Conservation (phyloP, 2,113 vertebrate genomes). For the Nasalis larvatus region DNA sequence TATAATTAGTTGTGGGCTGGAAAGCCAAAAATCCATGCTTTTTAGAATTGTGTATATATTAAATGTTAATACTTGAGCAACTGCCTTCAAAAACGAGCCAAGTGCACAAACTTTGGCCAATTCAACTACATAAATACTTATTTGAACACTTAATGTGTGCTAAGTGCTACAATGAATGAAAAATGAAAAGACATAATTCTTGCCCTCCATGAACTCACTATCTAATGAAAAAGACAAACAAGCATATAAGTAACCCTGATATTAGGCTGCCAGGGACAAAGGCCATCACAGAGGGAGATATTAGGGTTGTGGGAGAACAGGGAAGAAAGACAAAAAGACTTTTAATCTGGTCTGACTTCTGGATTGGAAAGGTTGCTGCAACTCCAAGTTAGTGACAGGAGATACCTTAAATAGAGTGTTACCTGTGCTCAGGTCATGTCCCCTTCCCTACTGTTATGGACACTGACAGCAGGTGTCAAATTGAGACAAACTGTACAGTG, state of each 20-base stretch:
- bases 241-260: background rate
- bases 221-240: background rate
- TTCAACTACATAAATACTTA: conserved; percentile 8
- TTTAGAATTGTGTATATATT: background rate
- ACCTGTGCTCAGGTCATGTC: background rate
- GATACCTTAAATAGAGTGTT: background rate
- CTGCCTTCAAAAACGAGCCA: background rate
- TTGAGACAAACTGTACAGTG: background rate
- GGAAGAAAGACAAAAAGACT: background rate
- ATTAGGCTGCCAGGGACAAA: background rate
- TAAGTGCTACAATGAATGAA: background rate
- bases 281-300: background rate
- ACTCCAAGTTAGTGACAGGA: background rate
- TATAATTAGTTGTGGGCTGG: background rate
- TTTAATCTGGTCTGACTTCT: background rate
- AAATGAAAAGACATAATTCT: background rate
- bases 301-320: background rate
- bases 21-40: background rate
- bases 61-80: background rate
- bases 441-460: background rate
- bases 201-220: background rate
- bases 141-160: background rate
- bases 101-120: background rate
- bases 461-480: background rate
- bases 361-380: background rate